These are phyloP conservation scores for Neuroscelio doddi DNA, from an alignment of 2,888 invertebrate species.

Conservation along the genomic window DNA sequence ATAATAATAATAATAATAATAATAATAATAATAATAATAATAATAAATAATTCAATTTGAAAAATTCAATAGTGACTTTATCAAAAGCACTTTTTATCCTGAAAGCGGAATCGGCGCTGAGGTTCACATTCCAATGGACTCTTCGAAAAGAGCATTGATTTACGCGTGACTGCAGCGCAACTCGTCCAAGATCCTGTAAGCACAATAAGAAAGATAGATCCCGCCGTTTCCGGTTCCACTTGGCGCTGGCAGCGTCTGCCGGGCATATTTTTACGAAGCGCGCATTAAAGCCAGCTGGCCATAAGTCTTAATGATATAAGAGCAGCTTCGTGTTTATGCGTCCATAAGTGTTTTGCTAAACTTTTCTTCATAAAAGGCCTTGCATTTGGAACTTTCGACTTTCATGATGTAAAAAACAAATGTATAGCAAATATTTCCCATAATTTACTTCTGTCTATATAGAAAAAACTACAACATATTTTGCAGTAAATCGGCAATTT, in stretches of 20 bases:
- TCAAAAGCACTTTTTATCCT: constrained; percentile 21
- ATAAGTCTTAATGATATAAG: constrained; percentile 33
- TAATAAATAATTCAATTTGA: no score
- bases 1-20: no score
- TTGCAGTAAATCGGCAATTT: no score
- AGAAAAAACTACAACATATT: no score
- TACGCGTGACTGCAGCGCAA: constrained; percentile 32
- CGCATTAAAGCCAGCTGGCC: constrained; percentile 23
- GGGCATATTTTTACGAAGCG: constrained; percentile 31
- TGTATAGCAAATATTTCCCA: no score
- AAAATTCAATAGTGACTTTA: no score
- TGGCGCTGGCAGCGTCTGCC: constrained; percentile 26
- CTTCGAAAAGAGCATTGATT: constrained; percentile 31
- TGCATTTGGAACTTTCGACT: no score
- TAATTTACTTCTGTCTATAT: no score
- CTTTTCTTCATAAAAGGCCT: neutral
- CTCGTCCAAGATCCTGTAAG: constrained; percentile 37
- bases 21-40: no score
- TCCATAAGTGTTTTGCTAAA: constrained; percentile 17
- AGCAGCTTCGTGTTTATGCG: constrained; percentile 18
- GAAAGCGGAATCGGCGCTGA: constrained; percentile 11
- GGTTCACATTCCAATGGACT: constrained; percentile 24
- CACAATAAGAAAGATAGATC: constrained; percentile 41
- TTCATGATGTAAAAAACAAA: neutral
- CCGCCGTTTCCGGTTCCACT: constrained; percentile 33